These are phyloP conservation scores for Himalopsyche japonica DNA, from an alignment of 2,888 invertebrate species.

Conservation along the genomic window DNA sequence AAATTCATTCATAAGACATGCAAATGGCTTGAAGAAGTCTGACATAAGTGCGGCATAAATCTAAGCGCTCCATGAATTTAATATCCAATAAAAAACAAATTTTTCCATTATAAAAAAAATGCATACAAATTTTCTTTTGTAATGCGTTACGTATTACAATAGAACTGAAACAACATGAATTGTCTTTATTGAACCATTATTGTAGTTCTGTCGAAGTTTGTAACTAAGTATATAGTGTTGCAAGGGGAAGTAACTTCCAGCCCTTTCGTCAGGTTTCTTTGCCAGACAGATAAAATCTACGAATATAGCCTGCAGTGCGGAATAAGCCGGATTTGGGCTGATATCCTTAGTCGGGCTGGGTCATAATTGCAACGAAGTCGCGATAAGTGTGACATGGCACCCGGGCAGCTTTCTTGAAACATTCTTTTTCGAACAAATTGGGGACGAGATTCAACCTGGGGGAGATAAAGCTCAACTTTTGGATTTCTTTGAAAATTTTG, in stretches of 20 bases:
- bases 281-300: neutral
- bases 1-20: too few relatives aligned
- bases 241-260: neutral
- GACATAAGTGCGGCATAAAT: too few relatives aligned
- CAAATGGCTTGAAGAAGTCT: too few relatives aligned
- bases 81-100: too few relatives aligned
- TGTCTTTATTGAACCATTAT: neutral
- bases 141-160: too few relatives aligned
- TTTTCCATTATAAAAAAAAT: too few relatives aligned
- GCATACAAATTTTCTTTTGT: too few relatives aligned
- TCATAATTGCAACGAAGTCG: constrained; percentile 34
- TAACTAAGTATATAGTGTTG: neutral
- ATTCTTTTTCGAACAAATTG: constrained; percentile 13
- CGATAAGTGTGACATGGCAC: constrained; percentile 39
- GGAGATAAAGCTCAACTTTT: constrained; percentile 25
- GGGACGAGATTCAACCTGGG: constrained; percentile 11
- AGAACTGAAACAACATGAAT: neutral
- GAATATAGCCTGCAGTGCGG: constrained; percentile 19
- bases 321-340: constrained; percentile 24
- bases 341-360: constrained; percentile 8
- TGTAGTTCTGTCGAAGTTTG: neutral
- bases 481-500: neutral
- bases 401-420: constrained; percentile 12
- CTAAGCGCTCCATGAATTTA: too few relatives aligned
- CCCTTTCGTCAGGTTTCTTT: neutral